phyloP scores from a whole-genome alignment of 1,140 invertebrate genomes.

The Aphis craccivora region DNA sequence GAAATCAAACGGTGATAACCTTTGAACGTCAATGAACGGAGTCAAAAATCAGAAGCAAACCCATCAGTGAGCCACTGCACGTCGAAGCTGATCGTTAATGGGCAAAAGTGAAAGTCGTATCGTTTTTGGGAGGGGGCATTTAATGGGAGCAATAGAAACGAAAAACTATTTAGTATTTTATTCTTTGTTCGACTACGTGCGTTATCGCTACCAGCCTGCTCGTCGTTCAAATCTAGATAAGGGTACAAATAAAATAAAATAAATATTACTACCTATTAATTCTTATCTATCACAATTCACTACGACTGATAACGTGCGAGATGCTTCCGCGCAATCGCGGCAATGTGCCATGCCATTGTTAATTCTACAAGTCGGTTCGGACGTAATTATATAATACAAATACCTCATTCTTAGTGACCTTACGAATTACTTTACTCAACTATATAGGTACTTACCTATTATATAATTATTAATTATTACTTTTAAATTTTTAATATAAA shows the following conservation, averaged over 20 bases:
- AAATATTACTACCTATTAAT: neutral
- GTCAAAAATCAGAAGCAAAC: neutral
- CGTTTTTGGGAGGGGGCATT: neutral
- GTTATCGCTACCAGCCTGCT: neutral
- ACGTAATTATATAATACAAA: neutral
- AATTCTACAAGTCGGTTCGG: neutral
- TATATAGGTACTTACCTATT: too few relatives aligned
- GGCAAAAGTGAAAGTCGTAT: neutral
- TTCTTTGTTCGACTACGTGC: neutral
- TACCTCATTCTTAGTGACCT: neutral
- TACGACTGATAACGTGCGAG: neutral
- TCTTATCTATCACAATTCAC: neutral
- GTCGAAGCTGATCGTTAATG: neutral
- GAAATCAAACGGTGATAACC: neutral
- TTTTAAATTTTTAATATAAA: too few relatives aligned
- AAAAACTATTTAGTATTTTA: neutral
- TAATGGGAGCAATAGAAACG: neutral
- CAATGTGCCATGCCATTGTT: neutral
- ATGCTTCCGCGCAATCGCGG: neutral
- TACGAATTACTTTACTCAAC: too few relatives aligned
- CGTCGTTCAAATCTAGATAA: neutral
- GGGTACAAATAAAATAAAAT: neutral
- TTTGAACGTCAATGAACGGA: neutral
- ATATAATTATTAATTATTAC: too few relatives aligned
- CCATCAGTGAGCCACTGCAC: too few relatives aligned